Conservation (phyloP, 2,797 vertebrate genomes). For the Sardinella longiceps region DNA sequence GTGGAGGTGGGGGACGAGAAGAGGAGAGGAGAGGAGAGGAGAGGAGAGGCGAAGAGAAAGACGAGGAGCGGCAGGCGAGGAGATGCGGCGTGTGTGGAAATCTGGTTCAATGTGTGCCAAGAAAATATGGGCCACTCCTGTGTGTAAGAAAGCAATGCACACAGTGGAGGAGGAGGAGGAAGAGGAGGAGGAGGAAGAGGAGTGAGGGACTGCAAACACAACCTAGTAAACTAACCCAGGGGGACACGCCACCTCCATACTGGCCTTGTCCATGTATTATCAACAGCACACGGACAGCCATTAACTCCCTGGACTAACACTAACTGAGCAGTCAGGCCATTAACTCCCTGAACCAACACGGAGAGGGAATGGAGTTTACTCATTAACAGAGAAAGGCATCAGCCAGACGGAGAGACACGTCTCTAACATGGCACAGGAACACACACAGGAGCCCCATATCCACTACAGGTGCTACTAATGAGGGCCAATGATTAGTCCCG, state of each 20-base stretch:
- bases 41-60: background rate
- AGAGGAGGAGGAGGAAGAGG: background rate
- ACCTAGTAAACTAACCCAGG: background rate
- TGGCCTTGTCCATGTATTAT: background rate
- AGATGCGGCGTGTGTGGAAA: background rate
- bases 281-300: background rate
- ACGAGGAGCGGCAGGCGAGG: background rate
- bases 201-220: background rate
- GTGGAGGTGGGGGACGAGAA: background rate
- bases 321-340: background rate
- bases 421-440: background rate
- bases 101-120: constrained; percentile 3
- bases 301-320: background rate
- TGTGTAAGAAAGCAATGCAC: background rate
- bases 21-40: background rate
- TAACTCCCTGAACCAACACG: background rate
- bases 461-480: background rate
- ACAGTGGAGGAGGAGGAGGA: background rate
- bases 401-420: background rate
- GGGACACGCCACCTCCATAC: background rate
- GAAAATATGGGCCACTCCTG: constrained; percentile 13
- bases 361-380: background rate
- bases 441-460: background rate
- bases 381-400: background rate
- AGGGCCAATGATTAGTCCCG: background rate